These are phyloP conservation scores for Hybognathus amarus DNA, from an alignment of 2,797 vertebrate genomes.

Conservation along the genomic window DNA sequence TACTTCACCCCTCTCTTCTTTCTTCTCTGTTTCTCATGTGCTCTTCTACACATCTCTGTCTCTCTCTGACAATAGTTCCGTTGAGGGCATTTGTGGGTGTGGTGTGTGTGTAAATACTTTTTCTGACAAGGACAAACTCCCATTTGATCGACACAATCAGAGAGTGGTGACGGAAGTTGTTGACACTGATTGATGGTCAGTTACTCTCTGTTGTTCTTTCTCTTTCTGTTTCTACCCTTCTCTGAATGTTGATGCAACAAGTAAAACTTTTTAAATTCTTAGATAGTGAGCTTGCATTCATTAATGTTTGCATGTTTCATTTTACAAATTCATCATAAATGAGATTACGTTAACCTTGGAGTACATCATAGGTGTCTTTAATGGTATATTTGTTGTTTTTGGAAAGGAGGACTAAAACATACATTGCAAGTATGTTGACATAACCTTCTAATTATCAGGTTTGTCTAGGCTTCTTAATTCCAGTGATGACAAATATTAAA, in stretches of 20 bases:
- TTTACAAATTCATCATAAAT: not conserved
- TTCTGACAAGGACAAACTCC: conserved; percentile 15
- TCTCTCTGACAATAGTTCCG: conserved; percentile 24
- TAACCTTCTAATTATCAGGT: not conserved
- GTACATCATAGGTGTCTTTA: not conserved
- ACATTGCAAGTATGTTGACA: not conserved
- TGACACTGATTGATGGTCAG: not conserved
- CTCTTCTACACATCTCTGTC: not conserved
- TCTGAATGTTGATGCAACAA: conserved; percentile 3
- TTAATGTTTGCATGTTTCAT: not conserved
- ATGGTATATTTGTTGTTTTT: not conserved
- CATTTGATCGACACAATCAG: conserved; percentile 25
- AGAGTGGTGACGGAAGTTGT: conserved; percentile 14
- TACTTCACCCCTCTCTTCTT: conserved; percentile 3
- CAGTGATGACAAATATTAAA: conserved; percentile 1
- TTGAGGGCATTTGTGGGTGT: conserved; percentile 15
- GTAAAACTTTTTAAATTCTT: not conserved
- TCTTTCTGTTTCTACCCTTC: conserved; percentile 3
- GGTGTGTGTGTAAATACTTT: conserved; percentile 42
- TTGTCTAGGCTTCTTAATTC: not conserved
- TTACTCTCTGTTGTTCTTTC: not conserved
- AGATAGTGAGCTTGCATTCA: not conserved
- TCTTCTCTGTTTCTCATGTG: not conserved
- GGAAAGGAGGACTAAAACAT: not conserved
- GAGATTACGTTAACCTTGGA: not conserved